phyloP scores from a whole-genome alignment of 2,888 invertebrate genomes.

The Stegana nigrithorax region DNA sequence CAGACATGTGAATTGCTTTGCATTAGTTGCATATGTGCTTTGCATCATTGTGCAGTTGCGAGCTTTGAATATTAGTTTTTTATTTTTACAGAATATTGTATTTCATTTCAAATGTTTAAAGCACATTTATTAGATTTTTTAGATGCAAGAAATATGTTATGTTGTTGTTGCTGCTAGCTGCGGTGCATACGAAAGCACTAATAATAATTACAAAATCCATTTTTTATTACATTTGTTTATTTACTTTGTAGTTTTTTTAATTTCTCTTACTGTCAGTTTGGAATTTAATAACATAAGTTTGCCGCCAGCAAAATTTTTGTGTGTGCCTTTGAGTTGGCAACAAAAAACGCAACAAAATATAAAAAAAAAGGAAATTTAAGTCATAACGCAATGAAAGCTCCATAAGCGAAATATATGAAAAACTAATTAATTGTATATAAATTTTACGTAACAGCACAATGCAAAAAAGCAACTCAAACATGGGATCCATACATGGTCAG shows the following conservation, averaged over 20 bases:
- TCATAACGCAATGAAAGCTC: constrained; percentile 3
- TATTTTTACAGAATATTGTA: too few species aligned
- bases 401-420: background rate
- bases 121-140: too few species aligned
- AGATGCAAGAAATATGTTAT: background rate
- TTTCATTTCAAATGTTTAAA: too few species aligned
- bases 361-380: background rate
- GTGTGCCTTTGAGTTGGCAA: background rate
- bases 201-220: background rate
- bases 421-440: constrained; percentile 33
- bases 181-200: too few species aligned
- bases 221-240: background rate
- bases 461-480: background rate
- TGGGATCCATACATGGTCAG: background rate
- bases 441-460: constrained; percentile 10
- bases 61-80: too few species aligned
- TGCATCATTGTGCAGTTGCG: too few species aligned
- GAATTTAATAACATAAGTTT: background rate
- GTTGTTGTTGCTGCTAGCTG: too few species aligned
- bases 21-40: too few species aligned
- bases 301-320: background rate
- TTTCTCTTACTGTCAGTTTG: too few species aligned
- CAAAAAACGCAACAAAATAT: too few species aligned
- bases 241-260: background rate
- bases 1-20: too few species aligned